Evolutionary conservation across 2,113 vertebrate species (phyloP).

Genomic region (Chlorocebus sabaeus): DNA sequence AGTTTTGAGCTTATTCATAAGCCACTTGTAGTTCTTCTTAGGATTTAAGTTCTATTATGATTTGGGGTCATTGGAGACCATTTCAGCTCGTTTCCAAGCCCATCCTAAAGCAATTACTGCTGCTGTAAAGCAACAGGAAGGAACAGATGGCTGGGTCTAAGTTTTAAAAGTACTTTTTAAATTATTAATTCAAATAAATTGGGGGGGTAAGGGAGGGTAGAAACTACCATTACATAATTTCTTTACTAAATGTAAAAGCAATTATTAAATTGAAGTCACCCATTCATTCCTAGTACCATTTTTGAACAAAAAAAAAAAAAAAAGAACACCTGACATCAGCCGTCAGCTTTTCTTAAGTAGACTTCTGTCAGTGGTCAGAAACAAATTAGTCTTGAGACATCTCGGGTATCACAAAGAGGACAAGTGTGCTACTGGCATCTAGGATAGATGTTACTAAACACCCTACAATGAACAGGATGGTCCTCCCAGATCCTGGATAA

Average conservation of each 20-base stretch:
- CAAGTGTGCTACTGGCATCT: not conserved
- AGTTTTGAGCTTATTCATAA: not conserved
- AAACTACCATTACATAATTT: not conserved
- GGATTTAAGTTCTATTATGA: not conserved
- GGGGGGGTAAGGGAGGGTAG: too few relatives aligned
- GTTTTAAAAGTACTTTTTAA: not conserved
- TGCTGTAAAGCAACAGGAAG: constrained; percentile 25
- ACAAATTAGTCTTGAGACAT: not conserved
- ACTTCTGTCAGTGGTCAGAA: not conserved
- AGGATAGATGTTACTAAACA: not conserved
- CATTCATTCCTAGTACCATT: not conserved
- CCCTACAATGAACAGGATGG: not conserved
- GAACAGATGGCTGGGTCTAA: not conserved
- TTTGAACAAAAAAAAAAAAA: not conserved
- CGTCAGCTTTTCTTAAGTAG: not conserved
- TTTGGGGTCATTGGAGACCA: not conserved
- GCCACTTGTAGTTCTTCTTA: not conserved
- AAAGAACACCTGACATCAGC: not conserved
- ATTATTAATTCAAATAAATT: not conserved
- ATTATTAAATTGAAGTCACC: constrained; percentile 19
- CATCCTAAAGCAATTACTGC: not conserved
- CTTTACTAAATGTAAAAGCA: constrained; percentile 13
- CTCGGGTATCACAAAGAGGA: not conserved
- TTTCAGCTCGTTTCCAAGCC: not conserved
- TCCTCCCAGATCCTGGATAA: too few relatives aligned